Percentiles rank a stretch among this genome's conserved stretches.
These are phyloP conservation scores for Cephus sareptanus DNA, from an alignment of 2,888 invertebrate genomes.

Conservation along the genomic window DNA sequence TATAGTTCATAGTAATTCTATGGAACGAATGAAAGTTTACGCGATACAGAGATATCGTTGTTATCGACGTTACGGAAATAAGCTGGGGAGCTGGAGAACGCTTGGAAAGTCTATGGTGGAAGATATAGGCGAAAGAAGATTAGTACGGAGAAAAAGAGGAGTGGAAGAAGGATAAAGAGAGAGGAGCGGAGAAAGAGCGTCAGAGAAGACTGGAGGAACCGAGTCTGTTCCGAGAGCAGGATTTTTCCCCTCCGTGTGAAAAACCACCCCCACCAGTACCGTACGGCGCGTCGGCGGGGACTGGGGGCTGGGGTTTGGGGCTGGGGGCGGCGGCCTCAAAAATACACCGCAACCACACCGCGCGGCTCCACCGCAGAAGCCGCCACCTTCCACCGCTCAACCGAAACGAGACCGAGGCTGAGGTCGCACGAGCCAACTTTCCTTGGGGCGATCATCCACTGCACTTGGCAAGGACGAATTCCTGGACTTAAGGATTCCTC, in stretches of 20 bases:
- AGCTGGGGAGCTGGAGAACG: not conserved
- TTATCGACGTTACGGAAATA: not conserved
- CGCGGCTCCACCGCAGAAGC: conserved; percentile 66
- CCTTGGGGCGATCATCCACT: conserved; percentile 30
- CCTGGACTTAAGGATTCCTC: not conserved
- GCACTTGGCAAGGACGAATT: conserved; percentile 16
- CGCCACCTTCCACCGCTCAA: conserved; percentile 65
- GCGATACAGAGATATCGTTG: no score
- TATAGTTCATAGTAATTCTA: not conserved
- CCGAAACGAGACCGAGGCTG: conserved; percentile 55
- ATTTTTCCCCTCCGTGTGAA: conserved; percentile 64
- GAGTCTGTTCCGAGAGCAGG: conserved; percentile 19
- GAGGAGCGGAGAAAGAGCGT: not conserved
- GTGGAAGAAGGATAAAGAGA: not conserved
- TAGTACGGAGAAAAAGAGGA: not conserved
- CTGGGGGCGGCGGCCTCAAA: conserved; percentile 66
- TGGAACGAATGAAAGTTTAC: not conserved
- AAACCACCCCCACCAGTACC: conserved; percentile 40
- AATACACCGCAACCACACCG: conserved; percentile 67
- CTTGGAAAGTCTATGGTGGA: not conserved
- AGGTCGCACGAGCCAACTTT: conserved; percentile 53
- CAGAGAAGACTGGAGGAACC: not conserved
- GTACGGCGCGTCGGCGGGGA: conserved; percentile 30
- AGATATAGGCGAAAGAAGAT: not conserved
- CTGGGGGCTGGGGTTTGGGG: conserved; percentile 36